A percentile compares a stretch with the other conserved stretches of the same genome.
phyloP scores from a whole-genome alignment of 2,113 vertebrate genomes.

The Isichthys henryi region DNA sequence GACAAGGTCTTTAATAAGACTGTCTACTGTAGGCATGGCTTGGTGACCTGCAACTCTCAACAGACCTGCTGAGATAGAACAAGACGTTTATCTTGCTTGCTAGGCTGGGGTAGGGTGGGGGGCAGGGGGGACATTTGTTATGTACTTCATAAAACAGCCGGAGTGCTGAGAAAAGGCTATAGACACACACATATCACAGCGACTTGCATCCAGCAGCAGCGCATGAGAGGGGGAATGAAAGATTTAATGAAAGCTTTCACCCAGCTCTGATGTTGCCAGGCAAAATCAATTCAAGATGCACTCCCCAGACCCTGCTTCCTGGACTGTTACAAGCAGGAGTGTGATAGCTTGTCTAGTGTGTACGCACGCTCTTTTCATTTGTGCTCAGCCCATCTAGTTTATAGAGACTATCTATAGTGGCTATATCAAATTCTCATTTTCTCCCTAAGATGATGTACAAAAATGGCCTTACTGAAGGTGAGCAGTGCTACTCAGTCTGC shows the following conservation, averaged over 20 bases:
- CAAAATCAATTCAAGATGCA: slow-evolving; percentile 32
- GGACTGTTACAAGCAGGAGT: slow-evolving; percentile 14
- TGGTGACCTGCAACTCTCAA: slow-evolving; percentile 6
- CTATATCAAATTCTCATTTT: slow-evolving; percentile 4
- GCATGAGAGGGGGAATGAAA: slow-evolving; percentile 14
- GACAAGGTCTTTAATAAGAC: slow-evolving; percentile 23
- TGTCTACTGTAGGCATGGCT: slow-evolving; percentile 8
- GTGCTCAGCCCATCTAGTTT: not conserved
- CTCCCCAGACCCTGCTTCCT: slow-evolving; percentile 22
- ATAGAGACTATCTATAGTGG: not conserved
- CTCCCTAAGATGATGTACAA: slow-evolving; percentile 13
- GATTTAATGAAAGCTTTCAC: slow-evolving; percentile 30
- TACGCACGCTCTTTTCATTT: not conserved
- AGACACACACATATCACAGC: slow-evolving; percentile 4
- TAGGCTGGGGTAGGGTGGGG: not conserved
- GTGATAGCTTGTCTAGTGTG: slow-evolving; percentile 24
- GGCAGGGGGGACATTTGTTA: not conserved
- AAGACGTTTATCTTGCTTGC: slow-evolving; percentile 18
- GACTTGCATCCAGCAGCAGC: not conserved
- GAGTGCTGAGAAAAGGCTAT: not conserved
- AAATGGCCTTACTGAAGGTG: slow-evolving; percentile 1
- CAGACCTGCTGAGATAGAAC: slow-evolving; percentile 9
- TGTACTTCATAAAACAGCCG: slow-evolving; percentile 10
- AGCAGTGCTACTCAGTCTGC: not conserved
- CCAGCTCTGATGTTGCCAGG: not conserved